A percentile compares a stretch with the other conserved stretches of the same genome.
phyloP scores from a whole-genome alignment of 2,888 invertebrate species.

The Merodon equestris region DNA sequence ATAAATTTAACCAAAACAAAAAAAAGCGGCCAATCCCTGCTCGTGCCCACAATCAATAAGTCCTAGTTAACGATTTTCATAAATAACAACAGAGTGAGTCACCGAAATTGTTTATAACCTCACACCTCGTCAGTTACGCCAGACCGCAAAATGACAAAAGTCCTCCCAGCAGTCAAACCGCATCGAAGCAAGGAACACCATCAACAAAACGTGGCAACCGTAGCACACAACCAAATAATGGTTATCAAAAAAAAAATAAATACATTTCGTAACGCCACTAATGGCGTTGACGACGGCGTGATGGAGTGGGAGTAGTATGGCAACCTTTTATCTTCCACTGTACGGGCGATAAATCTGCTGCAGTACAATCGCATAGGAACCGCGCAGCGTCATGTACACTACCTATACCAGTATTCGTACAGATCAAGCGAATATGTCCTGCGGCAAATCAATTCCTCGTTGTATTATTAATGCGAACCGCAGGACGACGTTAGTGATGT shows the following conservation, averaged over 20 bases:
- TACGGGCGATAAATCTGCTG: slow-evolving; percentile 53
- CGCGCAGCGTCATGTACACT: slow-evolving; percentile 42
- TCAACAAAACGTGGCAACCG: slow-evolving; percentile 20
- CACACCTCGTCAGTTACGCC: slow-evolving; percentile 10
- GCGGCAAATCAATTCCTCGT: slow-evolving; percentile 56
- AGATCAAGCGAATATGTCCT: slow-evolving; percentile 50
- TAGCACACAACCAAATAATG: slow-evolving; percentile 11
- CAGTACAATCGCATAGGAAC: slow-evolving; percentile 41
- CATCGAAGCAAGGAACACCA: slow-evolving; percentile 19
- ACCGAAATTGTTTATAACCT: neutral
- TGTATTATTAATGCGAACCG: slow-evolving; percentile 49
- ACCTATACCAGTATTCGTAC: too few species aligned
- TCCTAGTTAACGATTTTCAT: neutral
- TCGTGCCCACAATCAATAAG: neutral
- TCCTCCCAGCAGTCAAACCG: slow-evolving; percentile 15
- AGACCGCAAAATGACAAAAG: slow-evolving; percentile 33
- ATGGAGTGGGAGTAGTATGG: slow-evolving; percentile 5
- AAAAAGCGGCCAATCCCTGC: too few species aligned
- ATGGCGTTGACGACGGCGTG: slow-evolving; percentile 7
- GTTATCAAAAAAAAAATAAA: slow-evolving; percentile 5
- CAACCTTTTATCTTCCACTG: slow-evolving; percentile 38
- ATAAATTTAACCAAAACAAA: neutral
- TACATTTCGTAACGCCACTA: neutral
- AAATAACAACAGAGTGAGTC: slow-evolving; percentile 5
- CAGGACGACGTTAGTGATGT: slow-evolving; percentile 27